These are phyloP conservation scores for Diloba caeruleocephala DNA, from an alignment of 2,888 invertebrate genomes.

Conservation along the genomic window DNA sequence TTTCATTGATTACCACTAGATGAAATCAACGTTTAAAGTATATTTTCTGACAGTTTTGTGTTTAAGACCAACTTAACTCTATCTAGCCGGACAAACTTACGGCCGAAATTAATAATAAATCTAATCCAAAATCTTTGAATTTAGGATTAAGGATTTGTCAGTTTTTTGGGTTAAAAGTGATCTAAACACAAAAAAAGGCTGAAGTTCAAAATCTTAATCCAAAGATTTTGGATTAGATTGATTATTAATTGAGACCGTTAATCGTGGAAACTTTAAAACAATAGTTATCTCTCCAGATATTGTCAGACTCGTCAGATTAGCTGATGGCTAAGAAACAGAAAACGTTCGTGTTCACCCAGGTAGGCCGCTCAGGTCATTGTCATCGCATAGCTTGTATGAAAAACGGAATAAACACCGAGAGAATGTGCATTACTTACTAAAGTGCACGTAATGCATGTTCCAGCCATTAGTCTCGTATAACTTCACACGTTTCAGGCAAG, in stretches of 20 bases:
- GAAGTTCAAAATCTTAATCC: too few species aligned
- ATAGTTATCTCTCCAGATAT: slow-evolving; percentile 46
- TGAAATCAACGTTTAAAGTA: slow-evolving; percentile 76
- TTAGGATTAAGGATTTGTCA: too few species aligned
- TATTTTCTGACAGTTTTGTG: slow-evolving; percentile 85
- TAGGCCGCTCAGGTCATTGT: slow-evolving; percentile 33
- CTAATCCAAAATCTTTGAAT: too few species aligned
- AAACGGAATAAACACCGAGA: slow-evolving; percentile 64
- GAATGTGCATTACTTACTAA: slow-evolving; percentile 19
- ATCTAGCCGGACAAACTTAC: slow-evolving; percentile 77
- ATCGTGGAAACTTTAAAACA: slow-evolving; percentile 65
- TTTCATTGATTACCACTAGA: slow-evolving; percentile 86
- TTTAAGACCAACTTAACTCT: slow-evolving; percentile 77
- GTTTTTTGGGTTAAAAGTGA: too few species aligned
- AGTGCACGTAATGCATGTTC: slow-evolving; percentile 6
- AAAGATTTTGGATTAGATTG: too few species aligned
- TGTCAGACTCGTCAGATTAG: slow-evolving; percentile 22
- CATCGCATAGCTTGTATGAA: slow-evolving; percentile 61
- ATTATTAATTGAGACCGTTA: too few species aligned
- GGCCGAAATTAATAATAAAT: too few species aligned
- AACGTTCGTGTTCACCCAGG: slow-evolving; percentile 35
- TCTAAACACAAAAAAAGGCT: too few species aligned
- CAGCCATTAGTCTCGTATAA: slow-evolving; percentile 10
- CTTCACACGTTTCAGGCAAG: slow-evolving; percentile 29
- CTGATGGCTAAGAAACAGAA: slow-evolving; percentile 23